Base-by-base conservation (phyloP, 2,888 invertebrate genomes). In the Lacanobia wlatinum region DNA sequence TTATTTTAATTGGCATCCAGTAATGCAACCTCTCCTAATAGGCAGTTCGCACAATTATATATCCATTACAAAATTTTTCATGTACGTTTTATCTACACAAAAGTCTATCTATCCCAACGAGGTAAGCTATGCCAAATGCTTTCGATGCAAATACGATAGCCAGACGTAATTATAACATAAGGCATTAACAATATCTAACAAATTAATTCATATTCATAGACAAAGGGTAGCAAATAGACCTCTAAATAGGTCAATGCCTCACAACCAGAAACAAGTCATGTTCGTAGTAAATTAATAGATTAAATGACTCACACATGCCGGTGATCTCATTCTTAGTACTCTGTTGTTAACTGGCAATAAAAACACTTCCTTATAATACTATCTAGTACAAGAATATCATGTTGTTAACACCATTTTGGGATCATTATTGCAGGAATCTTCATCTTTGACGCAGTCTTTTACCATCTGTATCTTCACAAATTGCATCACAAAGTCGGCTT, bases 171-270 rank as follows among this genome's bases (percentile, higher is more conserved):
- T 21, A 43, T 48, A 77, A 60, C 23, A 63, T 46, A 53, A 40
- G 21, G n/a, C 34, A 48, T 8, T 18, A 40, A 50, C 23, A 62
- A 68, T 75, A 62, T 61, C 18, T 46, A 52, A 12, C 12, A 61
- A 63, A 63, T 46, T 6, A 56, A 62, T 63, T 59, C 43, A 67
- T 59, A 62, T 63, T 56, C 43, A 67, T 59, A 79, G 84, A 82
- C 85, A 78, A 87, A 84, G 82, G 85, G 82, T 84, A 85, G 77
- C 72, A 71, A 75, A 78, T 70, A 63, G 63, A 63, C 59, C 46
- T 73, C 34, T 83, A 91, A 88, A 92, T 94, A 87, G 94, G 94
- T 92, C 94, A 94, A 91, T 88, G 88, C 88, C 90, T 88, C 85
- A 83, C 83, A 84, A 87, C 87, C 87, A 90, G 88, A 89, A 87